Conservation (phyloP, 2,113 vertebrate genomes). For the Daubentonia madagascariensis region DNA sequence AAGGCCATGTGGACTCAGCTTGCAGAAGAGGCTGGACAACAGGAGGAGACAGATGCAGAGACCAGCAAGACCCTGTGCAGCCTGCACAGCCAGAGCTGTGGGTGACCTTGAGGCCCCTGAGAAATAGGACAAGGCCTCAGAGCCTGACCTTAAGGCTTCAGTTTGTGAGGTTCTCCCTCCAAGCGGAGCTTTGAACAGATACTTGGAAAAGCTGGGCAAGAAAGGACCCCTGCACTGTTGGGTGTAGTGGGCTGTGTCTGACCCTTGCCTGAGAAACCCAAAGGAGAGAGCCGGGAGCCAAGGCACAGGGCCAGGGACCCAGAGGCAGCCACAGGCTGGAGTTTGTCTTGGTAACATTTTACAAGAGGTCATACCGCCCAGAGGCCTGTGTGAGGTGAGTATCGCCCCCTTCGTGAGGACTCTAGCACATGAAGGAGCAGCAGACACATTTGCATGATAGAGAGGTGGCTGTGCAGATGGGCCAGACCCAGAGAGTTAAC, state of each 20-base stretch:
- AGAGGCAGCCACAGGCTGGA: neutral
- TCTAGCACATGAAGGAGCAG: neutral
- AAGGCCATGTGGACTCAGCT: fast-evolving
- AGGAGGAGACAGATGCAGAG: neutral
- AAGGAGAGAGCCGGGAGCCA: neutral
- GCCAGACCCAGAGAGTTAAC: neutral
- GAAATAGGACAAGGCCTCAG: neutral
- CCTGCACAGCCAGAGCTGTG: fast-evolving
- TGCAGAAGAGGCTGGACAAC: neutral
- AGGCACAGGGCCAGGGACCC: neutral
- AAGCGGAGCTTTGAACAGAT: neutral
- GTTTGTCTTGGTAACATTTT: neutral
- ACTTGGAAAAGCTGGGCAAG: fast-evolving
- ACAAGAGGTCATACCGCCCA: neutral
- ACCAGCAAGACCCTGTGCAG: fast-evolving
- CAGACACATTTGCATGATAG: neutral
- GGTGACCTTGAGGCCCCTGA: too few relatives aligned
- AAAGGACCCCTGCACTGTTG: neutral
- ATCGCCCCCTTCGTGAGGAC: fast-evolving
- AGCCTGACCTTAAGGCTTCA: neutral
- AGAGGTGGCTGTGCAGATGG: neutral
- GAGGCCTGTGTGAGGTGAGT: neutral
- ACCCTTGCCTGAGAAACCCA: fast-evolving
- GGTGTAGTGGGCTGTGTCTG: neutral
- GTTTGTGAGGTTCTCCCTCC: neutral